These are phyloP conservation scores for Hermaeophaga mercurialis DNA, from an alignment of 2,888 invertebrate genomes.

Conservation along the genomic window DNA sequence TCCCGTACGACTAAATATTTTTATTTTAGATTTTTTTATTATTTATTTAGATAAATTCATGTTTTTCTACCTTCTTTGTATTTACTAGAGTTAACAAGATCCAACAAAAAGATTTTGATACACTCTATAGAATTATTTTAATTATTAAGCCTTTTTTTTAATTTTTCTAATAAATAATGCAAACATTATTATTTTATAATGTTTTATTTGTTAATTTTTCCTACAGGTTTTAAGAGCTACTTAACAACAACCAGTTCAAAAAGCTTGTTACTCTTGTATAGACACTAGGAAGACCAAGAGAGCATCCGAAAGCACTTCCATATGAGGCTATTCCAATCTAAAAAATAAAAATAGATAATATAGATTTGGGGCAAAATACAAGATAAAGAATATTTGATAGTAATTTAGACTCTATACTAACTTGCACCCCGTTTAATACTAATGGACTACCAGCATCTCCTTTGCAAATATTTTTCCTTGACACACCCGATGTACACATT, in stretches of 20 bases:
- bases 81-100: no score
- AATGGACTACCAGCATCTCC: slow-evolving; percentile 37
- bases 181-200: no score
- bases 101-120: no score
- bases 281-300: slow-evolving; percentile 54
- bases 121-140: no score
- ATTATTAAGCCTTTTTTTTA: no score
- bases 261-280: slow-evolving; percentile 52
- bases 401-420: slow-evolving; percentile 10
- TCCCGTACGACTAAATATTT: no score
- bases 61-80: no score
- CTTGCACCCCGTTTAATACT: slow-evolving; percentile 33
- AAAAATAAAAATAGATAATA: slow-evolving; percentile 7
- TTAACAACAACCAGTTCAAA: slow-evolving; percentile 35
- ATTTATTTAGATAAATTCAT: no score
- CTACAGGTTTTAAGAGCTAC: neutral
- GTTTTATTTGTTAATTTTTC: no score
- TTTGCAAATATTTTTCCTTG: slow-evolving; percentile 33
- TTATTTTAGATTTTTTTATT: no score
- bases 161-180: no score
- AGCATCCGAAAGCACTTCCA: slow-evolving; percentile 53
- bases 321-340: slow-evolving; percentile 52
- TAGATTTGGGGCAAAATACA: neutral
- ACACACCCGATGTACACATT: slow-evolving; percentile 34
- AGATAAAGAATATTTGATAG: no score